Evolutionary conservation across 2,797 vertebrate genomes (phyloP).

Genomic region (Chrysocyon brachyurus): DNA sequence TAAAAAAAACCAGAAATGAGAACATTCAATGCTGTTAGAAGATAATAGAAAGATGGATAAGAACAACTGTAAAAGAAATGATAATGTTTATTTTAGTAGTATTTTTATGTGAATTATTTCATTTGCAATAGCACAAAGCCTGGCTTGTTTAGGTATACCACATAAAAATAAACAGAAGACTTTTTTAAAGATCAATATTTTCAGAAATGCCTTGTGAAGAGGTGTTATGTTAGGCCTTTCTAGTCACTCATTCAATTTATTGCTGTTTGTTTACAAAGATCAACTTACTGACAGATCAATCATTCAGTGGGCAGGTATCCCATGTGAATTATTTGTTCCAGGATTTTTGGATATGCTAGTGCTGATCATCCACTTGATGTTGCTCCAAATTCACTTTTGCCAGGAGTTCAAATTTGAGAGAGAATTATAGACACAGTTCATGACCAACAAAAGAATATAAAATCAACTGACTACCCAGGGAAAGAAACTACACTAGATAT

Average conservation of each 20-base stretch:
- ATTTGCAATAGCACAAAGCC: neutral
- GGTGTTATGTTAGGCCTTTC: neutral
- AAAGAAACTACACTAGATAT: neutral
- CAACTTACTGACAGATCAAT: neutral
- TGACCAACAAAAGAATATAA: neutral
- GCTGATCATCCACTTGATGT: neutral
- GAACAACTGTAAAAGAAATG: neutral
- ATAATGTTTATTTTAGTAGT: neutral
- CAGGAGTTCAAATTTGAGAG: neutral
- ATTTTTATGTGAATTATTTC: neutral
- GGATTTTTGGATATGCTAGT: neutral
- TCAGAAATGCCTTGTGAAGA: neutral
- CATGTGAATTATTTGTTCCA: neutral
- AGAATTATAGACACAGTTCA: neutral
- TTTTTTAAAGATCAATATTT: neutral
- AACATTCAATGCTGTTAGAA: neutral
- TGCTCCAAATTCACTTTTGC: neutral
- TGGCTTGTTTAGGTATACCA: neutral
- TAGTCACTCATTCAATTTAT: neutral
- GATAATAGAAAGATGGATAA: neutral
- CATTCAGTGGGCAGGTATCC: neutral
- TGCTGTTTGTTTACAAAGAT: neutral
- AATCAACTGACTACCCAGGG: neutral
- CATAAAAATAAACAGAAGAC: neutral
- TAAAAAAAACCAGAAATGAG: neutral